Evolutionary conservation across 1,140 invertebrate species (phyloP), one percentile per base, ranked within the genome.

Genomic region (Caenorhabditis inopinata): DNA sequence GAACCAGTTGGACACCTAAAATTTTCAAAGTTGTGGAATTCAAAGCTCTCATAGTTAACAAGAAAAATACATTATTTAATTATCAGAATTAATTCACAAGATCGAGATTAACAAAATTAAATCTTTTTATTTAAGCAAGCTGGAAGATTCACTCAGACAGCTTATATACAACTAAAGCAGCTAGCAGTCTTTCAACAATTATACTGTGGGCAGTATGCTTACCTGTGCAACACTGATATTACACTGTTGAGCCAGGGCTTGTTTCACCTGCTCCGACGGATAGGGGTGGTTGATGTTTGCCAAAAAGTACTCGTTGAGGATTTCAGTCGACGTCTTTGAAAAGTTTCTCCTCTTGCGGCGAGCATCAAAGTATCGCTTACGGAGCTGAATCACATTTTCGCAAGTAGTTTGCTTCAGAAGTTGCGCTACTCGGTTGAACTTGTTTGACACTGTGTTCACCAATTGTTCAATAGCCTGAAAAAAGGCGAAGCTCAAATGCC

Each of bases 1-100:
- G 85, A 91, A 91, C 90, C 90, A 91, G 84, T 91, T 91, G 25
- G 90, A 90, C n/a, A 91, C 89, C 90, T 90, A 85, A 16, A 85
- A 84, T 77, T n/a, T n/a, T n/a, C n/a, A n/a, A n/a, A n/a, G n/a
- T n/a, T n/a, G n/a, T n/a, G n/a, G n/a, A n/a, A n/a, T n/a, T n/a
- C n/a, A n/a, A n/a, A n/a, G n/a, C n/a, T n/a, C n/a, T n/a, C n/a
- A n/a, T n/a, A n/a, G n/a, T n/a, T n/a, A n/a, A n/a, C n/a, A n/a
- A n/a, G n/a, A n/a, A n/a, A n/a, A n/a, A n/a, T n/a, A n/a, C n/a
- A n/a, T n/a, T n/a, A n/a, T n/a, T n/a, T n/a, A n/a, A n/a, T n/a
- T n/a, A n/a, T n/a, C n/a, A n/a, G n/a, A n/a, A n/a, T n/a, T n/a
- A n/a, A n/a, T n/a, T n/a, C n/a, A n/a, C n/a, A n/a, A n/a, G n/a